phyloP scores from a whole-genome alignment of 2,113 vertebrate species.

The Syrmaticus mikado region DNA sequence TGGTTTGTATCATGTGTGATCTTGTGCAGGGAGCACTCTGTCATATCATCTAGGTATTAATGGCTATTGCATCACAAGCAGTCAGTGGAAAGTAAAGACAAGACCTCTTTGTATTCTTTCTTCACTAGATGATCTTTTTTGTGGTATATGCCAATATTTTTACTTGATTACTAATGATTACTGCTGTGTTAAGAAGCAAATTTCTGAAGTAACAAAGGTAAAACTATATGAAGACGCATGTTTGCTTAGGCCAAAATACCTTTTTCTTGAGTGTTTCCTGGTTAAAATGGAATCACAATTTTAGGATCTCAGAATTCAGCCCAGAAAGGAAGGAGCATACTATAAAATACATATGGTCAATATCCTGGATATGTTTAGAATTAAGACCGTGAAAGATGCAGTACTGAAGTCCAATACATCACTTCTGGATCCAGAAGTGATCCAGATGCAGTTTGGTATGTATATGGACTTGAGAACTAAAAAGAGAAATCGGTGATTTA shows the following conservation, averaged over 20 bases:
- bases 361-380: background rate
- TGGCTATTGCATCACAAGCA: background rate
- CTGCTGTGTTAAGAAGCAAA: background rate
- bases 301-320: background rate
- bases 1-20: accelerated
- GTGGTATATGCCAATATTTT: background rate
- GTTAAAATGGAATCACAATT: background rate
- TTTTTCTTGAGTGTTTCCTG: background rate
- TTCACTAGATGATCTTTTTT: background rate
- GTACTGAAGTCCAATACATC: background rate
- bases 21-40: background rate
- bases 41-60: background rate
- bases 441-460: background rate
- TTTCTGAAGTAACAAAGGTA: background rate
- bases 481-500: background rate
- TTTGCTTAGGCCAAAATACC: background rate
- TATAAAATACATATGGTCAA: background rate
- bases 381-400: background rate
- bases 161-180: background rate
- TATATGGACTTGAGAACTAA: background rate
- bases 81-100: background rate
- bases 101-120: background rate
- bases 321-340: background rate
- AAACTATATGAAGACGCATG: background rate
- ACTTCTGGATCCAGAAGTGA: background rate